phyloP scores from a whole-genome alignment of 2,113 vertebrate genomes.

The Xiphias gladius region DNA sequence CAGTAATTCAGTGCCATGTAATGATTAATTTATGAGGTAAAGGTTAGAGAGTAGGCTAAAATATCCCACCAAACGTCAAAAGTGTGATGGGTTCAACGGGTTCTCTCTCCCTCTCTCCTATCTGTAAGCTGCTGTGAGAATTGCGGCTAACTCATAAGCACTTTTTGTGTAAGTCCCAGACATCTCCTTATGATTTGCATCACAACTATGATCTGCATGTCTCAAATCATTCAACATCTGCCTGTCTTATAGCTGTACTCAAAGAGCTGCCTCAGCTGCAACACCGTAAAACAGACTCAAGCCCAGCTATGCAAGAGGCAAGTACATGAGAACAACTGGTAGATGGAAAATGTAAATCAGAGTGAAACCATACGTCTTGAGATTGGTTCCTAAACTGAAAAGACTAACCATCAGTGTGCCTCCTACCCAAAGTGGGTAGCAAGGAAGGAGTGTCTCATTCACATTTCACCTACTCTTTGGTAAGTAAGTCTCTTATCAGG shows the following conservation, averaged over 20 bases:
- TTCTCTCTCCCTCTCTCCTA: no score
- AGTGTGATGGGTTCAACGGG: no score
- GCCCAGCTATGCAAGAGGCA: neutral
- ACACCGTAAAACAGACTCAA: neutral
- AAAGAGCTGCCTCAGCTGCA: neutral
- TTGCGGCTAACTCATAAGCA: no score
- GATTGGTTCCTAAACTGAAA: conserved; percentile 28
- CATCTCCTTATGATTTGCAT: neutral
- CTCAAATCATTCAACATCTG: neutral
- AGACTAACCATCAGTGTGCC: conserved; percentile 4
- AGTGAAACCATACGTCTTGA: conserved; percentile 19
- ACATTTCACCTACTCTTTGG: conserved; percentile 17
- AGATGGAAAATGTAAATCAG: conserved; percentile 34
- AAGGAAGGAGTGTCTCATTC: conserved; percentile 29
- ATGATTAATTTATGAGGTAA: conserved; percentile 4
- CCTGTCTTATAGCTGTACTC: neutral
- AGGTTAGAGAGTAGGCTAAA: neutral
- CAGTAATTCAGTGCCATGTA: neutral
- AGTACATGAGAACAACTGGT: neutral
- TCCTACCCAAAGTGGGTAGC: conserved; percentile 2
- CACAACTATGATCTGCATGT: no score
- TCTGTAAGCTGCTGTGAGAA: no score
- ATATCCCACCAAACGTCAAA: no score
- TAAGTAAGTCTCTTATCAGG: neutral
- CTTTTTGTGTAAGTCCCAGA: no score